Base-by-base conservation (phyloP, 2,888 invertebrate species). In the Sarcophaga subvicina region DNA sequence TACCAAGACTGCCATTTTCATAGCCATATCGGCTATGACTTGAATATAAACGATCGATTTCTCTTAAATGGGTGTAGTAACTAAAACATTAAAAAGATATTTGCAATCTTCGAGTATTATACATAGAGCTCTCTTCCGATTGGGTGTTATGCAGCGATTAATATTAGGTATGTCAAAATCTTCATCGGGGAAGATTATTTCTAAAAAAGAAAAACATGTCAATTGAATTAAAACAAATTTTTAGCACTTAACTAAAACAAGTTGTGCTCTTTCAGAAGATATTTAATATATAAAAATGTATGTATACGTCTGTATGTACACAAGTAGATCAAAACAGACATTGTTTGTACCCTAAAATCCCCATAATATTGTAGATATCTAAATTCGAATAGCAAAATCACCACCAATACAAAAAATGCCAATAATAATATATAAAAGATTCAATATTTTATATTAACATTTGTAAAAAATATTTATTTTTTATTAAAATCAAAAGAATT, bases 21-120 rank as follows among this genome's bases (percentile, higher is more conserved):
- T 95, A 96, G 6, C 96, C 96, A 91, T 97, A 97, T 88, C 96
- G 96, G 17, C 96, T 95, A 67, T 94, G 93, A 85, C 95, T 94
- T 67, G 97, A 93, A 88, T 95, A 95, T 0, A 90, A 80, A 22
- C 88, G 90, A 67, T 93, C 92, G 3, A 89, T 25, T 20, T 92
- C 90, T 12, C 83, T 83, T 14, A 93, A 73, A 0, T 91, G 22
- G 22, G 91, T 8, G 89, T 60, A n/a, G 90, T 90, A 27, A 89
- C 88, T 54, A 93, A 82, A 49, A 92, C 70, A 3, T 91, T 90
- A 80, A 89, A 93, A 0, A 93, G 88, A 86, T 90, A 91, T 73
- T 91, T 91, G 62, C 93, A 93, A 83, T 93, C 91, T 83, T 92
- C 90, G 60, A 93, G 87, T 63, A 89, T 86, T 22, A 93, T 90